These are phyloP conservation scores for Xenopus tropicalis DNA, from an alignment of 2,113 vertebrate genomes.

Conservation along the genomic window DNA sequence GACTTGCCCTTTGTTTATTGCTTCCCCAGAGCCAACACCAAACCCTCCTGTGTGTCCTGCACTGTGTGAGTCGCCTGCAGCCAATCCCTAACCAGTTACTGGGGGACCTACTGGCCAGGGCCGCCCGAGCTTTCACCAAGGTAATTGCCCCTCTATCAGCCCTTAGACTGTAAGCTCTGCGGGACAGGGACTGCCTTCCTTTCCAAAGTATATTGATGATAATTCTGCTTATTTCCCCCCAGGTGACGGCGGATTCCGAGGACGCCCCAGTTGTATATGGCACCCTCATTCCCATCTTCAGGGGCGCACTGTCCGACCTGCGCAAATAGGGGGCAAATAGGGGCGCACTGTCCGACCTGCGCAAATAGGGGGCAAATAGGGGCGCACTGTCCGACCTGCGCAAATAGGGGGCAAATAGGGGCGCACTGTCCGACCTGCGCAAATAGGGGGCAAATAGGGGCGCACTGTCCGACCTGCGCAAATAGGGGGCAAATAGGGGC, in stretches of 20 bases:
- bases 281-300: conserved; percentile 79
- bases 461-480: conserved; percentile 72
- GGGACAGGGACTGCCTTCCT: too few relatives aligned
- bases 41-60: conserved; percentile 84
- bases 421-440: conserved; percentile 72
- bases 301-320: conserved; percentile 73
- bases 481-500: conserved; percentile 59
- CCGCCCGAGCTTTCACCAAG: conserved; percentile 87
- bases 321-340: conserved; percentile 55
- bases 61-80: conserved; percentile 79
- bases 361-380: too few relatives aligned
- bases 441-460: conserved; percentile 61
- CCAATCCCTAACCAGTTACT: conserved; percentile 75
- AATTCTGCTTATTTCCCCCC: background rate
- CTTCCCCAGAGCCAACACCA: conserved; percentile 75
- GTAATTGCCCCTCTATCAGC: conserved; percentile 56
- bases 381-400: too few relatives aligned
- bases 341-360: background rate
- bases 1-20: too few relatives aligned
- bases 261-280: conserved; percentile 67
- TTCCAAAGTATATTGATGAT: too few relatives aligned
- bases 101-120: conserved; percentile 72
- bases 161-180: too few relatives aligned
- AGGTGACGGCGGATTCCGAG: conserved; percentile 74
- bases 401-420: conserved; percentile 51